Conservation (phyloP, 1,140 invertebrate species). For the Formica exsecta region DNA sequence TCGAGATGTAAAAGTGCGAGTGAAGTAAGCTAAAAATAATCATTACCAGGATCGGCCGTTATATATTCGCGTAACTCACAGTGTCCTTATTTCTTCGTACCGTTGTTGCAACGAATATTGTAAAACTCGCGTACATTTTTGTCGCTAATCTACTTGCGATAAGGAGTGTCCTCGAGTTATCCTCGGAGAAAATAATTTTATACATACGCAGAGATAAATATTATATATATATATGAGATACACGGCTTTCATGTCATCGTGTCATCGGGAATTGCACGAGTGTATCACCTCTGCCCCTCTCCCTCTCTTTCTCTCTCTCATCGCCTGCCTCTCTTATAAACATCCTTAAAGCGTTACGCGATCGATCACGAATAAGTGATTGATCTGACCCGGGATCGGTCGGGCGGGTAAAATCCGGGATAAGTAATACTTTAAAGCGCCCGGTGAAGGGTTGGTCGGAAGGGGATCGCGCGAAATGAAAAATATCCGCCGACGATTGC, state of each 20-base stretch:
- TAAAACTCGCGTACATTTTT: not conserved
- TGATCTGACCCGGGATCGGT: slow-evolving; percentile 60
- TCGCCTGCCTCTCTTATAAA: slow-evolving; percentile 27
- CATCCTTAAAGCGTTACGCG: slow-evolving; percentile 59
- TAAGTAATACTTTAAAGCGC: slow-evolving; percentile 63
- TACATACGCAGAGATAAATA: not conserved
- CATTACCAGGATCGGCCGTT: not conserved
- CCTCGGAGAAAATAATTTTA: slow-evolving; percentile 38
- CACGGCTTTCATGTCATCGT: slow-evolving; percentile 33
- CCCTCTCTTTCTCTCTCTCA: not conserved
- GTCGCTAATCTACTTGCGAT: slow-evolving; percentile 4
- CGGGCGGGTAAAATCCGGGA: slow-evolving; percentile 60
- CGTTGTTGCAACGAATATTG: not conserved
- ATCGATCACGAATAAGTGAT: slow-evolving; percentile 64
- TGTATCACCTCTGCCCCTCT: not conserved
- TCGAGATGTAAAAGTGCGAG: not conserved
- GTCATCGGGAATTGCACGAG: slow-evolving; percentile 41
- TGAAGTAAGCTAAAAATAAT: not conserved
- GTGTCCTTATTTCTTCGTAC: not conserved
- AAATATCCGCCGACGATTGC: slow-evolving; percentile 61
- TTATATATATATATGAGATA: slow-evolving; percentile 3
- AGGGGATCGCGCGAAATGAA: slow-evolving; percentile 51
- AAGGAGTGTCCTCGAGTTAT: not conserved
- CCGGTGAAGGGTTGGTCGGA: slow-evolving; percentile 9
- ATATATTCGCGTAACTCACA: not conserved